Evolutionary conservation across 2,888 invertebrate species (phyloP), one percentile per base, ranked within the genome.

Genomic region (Coleophora deauratella): DNA sequence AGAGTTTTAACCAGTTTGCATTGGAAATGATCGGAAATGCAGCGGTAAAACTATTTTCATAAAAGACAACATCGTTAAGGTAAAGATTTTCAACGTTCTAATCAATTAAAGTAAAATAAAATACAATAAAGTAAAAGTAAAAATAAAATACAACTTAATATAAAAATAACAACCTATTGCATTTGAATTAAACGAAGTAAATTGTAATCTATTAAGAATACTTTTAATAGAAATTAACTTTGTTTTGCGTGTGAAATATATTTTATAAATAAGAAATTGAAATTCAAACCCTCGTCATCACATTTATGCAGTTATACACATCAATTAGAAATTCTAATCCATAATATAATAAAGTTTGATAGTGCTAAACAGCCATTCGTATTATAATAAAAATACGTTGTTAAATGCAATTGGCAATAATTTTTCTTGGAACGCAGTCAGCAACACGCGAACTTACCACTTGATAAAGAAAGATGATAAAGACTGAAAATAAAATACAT

Each of bases 311-410:
- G n/a, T n/a, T n/a, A n/a, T n/a, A n/a, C n/a, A n/a, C n/a, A n/a
- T n/a, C n/a, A 57, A 55, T 55, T 52, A 60, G 52, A 41, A 45
- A 45, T 51, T 2, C 40, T 46, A 50, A 38, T 35, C 31, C 59
- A 50, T 47, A 55, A 58, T 51, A 6, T 21, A 54, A 53, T 38
- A 55, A 50, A 38, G 42, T 45, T 59, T 63, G 65, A 64, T 67
- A 59, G 51, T 54, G 60, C 65, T 67, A 21, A 68, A 65, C 62
- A 60, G 57, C 57, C 51, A 54, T 57, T 57, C n/a, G n/a, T n/a
- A n/a, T 66, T 73, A 69, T 71, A 72, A 57, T 45, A 58, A 62
- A 67, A 75, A 72, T 70, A 69, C 63, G 63, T 64, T 68, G 69
- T 69, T 66, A 59, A 55, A 63, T 21, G 62, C 59, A 59, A 65